Conservation (phyloP, 1,140 invertebrate genomes). For the Pentalonia nigronervosa region DNA sequence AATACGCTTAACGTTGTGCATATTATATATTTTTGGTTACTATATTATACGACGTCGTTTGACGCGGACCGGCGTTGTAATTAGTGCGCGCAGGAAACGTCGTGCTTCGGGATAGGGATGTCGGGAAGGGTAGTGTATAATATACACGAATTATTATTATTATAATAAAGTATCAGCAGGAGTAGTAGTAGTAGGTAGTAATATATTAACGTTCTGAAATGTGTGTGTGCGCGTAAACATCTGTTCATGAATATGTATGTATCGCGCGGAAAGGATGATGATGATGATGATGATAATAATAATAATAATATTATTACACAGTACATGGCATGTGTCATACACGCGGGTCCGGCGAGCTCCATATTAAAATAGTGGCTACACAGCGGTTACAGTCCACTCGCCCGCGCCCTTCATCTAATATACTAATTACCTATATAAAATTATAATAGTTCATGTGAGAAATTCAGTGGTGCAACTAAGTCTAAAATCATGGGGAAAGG, state of each 20-base stretch:
- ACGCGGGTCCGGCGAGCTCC: neutral
- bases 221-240: conserved; percentile 19
- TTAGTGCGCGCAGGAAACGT: conserved; percentile 48
- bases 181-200: neutral
- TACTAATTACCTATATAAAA: neutral
- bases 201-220: neutral
- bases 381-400: neutral
- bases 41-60: neutral
- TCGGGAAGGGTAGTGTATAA: neutral
- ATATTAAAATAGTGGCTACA: neutral
- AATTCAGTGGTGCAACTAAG: neutral
- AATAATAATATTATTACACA: neutral
- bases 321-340: conserved; percentile 40
- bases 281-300: neutral
- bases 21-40: neutral
- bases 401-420: neutral
- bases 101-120: neutral
- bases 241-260: conserved; percentile 55
- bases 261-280: neutral
- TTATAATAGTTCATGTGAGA: neutral
- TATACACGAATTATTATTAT: conserved; percentile 15
- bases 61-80: conserved; percentile 1
- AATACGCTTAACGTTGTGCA: neutral
- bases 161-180: conserved; percentile 15
- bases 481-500: neutral